Evolutionary conservation across 2,888 invertebrate genomes (phyloP).

Genomic region (Cyclophora albipunctata): DNA sequence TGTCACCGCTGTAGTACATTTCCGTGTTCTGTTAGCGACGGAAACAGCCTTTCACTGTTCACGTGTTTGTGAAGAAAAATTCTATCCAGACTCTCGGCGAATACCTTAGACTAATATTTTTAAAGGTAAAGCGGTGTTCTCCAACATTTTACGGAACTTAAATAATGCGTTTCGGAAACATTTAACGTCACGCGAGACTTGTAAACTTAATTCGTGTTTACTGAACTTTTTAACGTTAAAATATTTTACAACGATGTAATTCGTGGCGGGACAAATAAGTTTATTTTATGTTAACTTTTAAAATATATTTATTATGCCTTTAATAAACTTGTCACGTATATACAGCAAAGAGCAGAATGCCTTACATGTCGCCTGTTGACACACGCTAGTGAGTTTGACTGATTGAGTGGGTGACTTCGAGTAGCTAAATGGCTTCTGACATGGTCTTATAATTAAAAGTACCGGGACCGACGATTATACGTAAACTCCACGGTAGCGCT

Average conservation of each 20-base stretch:
- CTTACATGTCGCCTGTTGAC: too few relatives aligned
- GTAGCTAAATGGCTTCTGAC: too few relatives aligned
- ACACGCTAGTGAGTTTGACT: too few relatives aligned
- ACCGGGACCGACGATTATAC: too few relatives aligned
- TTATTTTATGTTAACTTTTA: too few relatives aligned
- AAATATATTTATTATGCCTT: too few relatives aligned
- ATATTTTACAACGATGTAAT: neutral
- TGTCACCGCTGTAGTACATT: constrained; percentile 53
- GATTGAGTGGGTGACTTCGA: too few relatives aligned
- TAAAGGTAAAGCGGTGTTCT: constrained; percentile 21
- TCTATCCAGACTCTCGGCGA: constrained; percentile 25
- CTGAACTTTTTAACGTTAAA: constrained; percentile 16
- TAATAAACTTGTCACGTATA: too few relatives aligned
- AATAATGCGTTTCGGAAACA: constrained; percentile 31
- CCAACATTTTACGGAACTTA: constrained; percentile 28
- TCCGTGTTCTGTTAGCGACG: constrained; percentile 53
- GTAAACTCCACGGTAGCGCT: too few relatives aligned
- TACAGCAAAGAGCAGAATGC: too few relatives aligned
- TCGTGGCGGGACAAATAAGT: too few relatives aligned
- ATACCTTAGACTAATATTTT: constrained; percentile 24
- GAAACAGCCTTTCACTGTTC: constrained; percentile 58
- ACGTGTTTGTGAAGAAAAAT: constrained; percentile 42
- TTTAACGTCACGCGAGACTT: constrained; percentile 30
- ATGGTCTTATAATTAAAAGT: too few relatives aligned
- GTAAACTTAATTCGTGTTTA: constrained; percentile 24